phyloP scores from a whole-genome alignment of 2,113 vertebrate genomes.

The Speoplatyrhinus poulsoni region DNA sequence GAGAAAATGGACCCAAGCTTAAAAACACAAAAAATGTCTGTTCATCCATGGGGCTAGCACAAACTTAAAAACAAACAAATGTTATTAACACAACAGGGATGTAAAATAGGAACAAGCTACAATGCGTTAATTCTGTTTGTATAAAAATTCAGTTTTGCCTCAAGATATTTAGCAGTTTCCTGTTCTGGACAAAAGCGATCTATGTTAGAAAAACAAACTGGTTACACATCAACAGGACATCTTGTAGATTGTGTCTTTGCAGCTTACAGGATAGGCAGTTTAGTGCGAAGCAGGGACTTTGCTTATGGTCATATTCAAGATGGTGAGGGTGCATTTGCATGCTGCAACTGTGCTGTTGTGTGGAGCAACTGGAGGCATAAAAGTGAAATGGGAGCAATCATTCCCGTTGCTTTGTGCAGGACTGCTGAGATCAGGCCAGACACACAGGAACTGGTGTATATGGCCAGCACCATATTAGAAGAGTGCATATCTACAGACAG shows the following conservation, averaged over 20 bases:
- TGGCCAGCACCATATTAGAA: neutral
- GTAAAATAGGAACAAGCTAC: too few relatives aligned
- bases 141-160: too few relatives aligned
- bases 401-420: constrained; percentile 3
- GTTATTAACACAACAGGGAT: too few relatives aligned
- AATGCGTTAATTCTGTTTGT: too few relatives aligned
- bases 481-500: too few relatives aligned
- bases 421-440: neutral
- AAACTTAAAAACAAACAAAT: too few relatives aligned
- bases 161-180: neutral
- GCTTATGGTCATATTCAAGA: neutral
- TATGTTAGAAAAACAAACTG: neutral
- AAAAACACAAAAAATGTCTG: neutral
- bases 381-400: neutral
- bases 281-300: neutral
- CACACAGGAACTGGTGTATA: neutral
- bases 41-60: too few relatives aligned
- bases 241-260: neutral
- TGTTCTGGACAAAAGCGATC: neutral
- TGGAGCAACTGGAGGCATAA: neutral
- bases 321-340: neutral
- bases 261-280: neutral
- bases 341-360: neutral
- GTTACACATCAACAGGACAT: neutral
- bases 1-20: neutral